Conservation (phyloP, 2,797 vertebrate species). For the Pitangus sulphuratus region DNA sequence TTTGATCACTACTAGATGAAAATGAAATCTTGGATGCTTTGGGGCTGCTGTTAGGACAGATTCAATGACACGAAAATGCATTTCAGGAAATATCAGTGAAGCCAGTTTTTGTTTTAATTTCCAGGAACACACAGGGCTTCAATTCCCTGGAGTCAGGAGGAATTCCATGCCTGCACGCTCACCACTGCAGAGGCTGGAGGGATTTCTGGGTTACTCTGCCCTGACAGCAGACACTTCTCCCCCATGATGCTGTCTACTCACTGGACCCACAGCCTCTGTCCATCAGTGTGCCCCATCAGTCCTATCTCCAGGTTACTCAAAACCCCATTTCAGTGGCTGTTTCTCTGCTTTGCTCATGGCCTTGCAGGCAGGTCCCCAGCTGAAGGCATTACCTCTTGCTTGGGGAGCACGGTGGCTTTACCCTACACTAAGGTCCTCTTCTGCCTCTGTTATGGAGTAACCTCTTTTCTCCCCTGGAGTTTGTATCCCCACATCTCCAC, state of each 20-base stretch:
- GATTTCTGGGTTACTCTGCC: neutral
- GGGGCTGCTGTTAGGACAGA: conserved; percentile 28
- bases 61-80: conserved; percentile 19
- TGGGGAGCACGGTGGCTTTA: neutral
- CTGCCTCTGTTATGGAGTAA: neutral
- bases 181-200: neutral
- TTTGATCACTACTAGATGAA: conserved; percentile 55
- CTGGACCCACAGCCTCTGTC: neutral
- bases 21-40: conserved; percentile 52
- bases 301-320: neutral
- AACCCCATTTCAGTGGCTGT: neutral
- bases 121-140: neutral
- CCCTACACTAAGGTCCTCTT: neutral
- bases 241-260: accelerated
- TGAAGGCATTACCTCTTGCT: neutral
- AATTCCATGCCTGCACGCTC: neutral
- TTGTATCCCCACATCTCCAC: neutral
- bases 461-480: neutral
- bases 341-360: accelerated
- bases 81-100: conserved; percentile 42
- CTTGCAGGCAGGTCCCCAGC: accelerated
- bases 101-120: conserved; percentile 56
- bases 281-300: neutral
- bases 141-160: neutral
- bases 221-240: neutral